These are phyloP conservation scores for Thysanoteuthis rhombus DNA, from an alignment of 2,888 invertebrate genomes.

Conservation along the genomic window DNA sequence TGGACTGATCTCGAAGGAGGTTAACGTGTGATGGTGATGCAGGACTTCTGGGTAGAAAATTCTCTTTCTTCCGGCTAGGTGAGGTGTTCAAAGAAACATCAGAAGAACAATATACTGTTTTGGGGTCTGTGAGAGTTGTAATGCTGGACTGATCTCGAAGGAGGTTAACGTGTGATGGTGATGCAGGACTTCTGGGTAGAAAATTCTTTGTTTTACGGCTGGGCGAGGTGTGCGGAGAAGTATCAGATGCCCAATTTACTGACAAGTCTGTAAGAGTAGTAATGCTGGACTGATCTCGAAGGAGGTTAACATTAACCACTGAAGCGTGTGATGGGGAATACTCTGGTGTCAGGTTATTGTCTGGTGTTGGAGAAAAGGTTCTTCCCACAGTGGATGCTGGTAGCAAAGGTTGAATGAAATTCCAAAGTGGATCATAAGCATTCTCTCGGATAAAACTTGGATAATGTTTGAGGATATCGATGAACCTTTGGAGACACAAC, in stretches of 20 bases:
- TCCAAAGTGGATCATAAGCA: constrained; percentile 13
- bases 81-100: background rate
- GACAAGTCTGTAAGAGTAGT: background rate
- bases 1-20: background rate
- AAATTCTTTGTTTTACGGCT: background rate
- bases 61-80: background rate
- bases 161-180: background rate
- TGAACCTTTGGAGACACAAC: background rate
- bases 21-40: background rate
- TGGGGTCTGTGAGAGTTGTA: background rate
- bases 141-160: background rate
- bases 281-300: background rate
- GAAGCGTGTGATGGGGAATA: background rate
- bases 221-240: background rate
- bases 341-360: background rate
- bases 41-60: background rate
- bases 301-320: background rate
- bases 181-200: background rate
- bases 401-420: constrained; percentile 19
- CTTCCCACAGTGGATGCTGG: background rate
- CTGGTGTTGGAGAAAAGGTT: background rate
- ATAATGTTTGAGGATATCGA: background rate
- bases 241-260: background rate
- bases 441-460: constrained; percentile 16
- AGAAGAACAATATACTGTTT: background rate